phyloP scores from a whole-genome alignment of 1,140 invertebrate genomes.

The Drosophila arawakana region DNA sequence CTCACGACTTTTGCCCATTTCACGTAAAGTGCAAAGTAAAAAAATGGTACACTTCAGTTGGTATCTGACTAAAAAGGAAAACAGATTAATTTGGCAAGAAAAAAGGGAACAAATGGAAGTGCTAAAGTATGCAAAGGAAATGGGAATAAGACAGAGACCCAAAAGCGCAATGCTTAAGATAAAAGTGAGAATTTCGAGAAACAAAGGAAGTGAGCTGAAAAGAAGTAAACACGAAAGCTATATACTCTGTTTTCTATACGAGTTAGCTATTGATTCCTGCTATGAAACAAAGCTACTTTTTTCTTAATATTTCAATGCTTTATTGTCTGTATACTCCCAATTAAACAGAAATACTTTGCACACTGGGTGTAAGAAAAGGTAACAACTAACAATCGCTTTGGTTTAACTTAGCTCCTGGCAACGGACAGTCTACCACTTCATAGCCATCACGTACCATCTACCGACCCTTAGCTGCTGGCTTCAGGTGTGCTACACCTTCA shows the following conservation, averaged over 20 bases:
- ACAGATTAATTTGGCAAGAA: slow-evolving; percentile 32
- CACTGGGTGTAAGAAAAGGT: neutral
- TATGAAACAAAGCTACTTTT: too few species aligned
- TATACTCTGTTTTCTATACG: too few species aligned
- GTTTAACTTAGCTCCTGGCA: slow-evolving; percentile 26
- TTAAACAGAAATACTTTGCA: too few species aligned
- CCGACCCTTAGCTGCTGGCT: slow-evolving; percentile 2
- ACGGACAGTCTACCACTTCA: slow-evolving; percentile 21
- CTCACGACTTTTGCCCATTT: neutral
- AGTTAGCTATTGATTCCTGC: too few species aligned
- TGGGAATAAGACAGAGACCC: slow-evolving; percentile 9
- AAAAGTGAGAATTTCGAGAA: slow-evolving; percentile 17
- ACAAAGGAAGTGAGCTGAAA: neutral
- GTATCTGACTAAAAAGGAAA: neutral
- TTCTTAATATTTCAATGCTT: too few species aligned
- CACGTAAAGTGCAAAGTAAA: neutral
- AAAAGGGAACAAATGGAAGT: slow-evolving; percentile 22
- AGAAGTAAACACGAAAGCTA: too few species aligned
- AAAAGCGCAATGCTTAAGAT: slow-evolving; percentile 18
- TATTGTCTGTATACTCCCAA: too few species aligned
- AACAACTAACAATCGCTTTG: slow-evolving; percentile 22
- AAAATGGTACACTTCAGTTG: slow-evolving; percentile 4
- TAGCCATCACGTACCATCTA: slow-evolving; percentile 36
- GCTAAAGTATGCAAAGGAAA: slow-evolving; percentile 30
- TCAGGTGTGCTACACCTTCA: slow-evolving; percentile 1